phyloP scores from a whole-genome alignment of 2,113 vertebrate genomes.

The Anarhynchus alexandrinus region DNA sequence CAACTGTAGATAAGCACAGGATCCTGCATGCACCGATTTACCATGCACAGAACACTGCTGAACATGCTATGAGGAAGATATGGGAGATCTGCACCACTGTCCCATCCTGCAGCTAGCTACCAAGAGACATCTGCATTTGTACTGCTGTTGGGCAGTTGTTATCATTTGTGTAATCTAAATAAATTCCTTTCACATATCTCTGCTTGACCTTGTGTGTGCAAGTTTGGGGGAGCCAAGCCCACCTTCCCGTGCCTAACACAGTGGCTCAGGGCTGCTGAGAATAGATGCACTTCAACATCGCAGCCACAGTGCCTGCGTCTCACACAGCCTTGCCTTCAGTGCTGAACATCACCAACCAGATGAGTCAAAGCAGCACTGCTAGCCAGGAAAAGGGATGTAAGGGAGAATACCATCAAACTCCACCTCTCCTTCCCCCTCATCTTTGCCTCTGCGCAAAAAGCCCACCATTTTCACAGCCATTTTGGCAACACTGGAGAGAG shows the following conservation, averaged over 20 bases:
- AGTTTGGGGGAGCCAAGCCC: neutral
- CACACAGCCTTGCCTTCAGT: neutral
- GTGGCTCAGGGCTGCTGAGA: neutral
- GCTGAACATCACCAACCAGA: neutral
- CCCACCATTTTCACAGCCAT: neutral
- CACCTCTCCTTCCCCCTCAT: neutral
- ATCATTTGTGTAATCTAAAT: neutral
- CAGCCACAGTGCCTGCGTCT: neutral
- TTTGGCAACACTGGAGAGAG: neutral
- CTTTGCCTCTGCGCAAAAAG: neutral
- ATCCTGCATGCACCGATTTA: neutral
- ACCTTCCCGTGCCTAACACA: neutral
- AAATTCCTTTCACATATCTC: neutral
- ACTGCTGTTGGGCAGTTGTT: neutral
- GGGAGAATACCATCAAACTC: neutral
- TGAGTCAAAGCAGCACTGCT: neutral
- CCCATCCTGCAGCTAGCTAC: neutral
- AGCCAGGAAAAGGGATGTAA: neutral
- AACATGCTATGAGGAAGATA: neutral
- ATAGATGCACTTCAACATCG: neutral
- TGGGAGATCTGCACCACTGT: neutral
- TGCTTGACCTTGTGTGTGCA: neutral
- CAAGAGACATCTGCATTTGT: neutral
- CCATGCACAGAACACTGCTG: neutral
- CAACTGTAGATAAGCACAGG: neutral